Base-by-base conservation (phyloP, 2,888 invertebrate genomes). In the Oeneis ivallda region DNA sequence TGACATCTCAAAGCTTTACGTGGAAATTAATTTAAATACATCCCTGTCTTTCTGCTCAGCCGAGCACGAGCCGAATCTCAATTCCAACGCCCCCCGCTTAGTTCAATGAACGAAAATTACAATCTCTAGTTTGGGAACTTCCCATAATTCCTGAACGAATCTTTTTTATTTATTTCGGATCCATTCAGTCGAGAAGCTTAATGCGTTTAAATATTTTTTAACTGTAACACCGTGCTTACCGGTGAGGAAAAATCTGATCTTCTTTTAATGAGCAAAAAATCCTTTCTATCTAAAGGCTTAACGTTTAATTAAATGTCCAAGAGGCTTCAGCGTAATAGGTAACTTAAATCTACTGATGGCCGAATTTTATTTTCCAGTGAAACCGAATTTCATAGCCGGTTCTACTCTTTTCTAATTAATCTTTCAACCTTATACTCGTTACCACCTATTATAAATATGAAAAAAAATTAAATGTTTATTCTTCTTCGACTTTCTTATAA, bases 1-100 rank as follows among this genome's bases (percentile, higher is more conserved):
- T 71, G 66, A 68, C 71, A 62, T 74, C 73, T 72, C 71, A 69
- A 71, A 71, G 65, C 70, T 70, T 62, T 64, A 66, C 69, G 75
- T 75, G 71, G 75, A 85, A 88, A 88, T 89, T 89, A 86, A 87
- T 87, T 88, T 85, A 85, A 85, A 86, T 85, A 85, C 85, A 84
- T 85, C 84, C 82, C 86, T 86, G 87, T 85, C 84, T 88, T 85
- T 86, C 81, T 81, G 74, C 86, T 86, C 76, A 72, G 79, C 76
- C 78, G 79, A 85, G 84, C 84, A 80, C 79, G 79, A 86, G 80
- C 79, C 84, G 88, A 88, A 88, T 86, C 83, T 79, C 84, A 83
- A 87, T 87, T 86, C 80, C 81, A 79, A 85, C 86, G 82, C 84
- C 79, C 82, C 73, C 32, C 79, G 78, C 79, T 83, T 83, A 80